A percentile compares a stretch with the other conserved stretches of the same genome.
Conservation (phyloP, 2,113 vertebrate genomes). For the Conger conger region DNA sequence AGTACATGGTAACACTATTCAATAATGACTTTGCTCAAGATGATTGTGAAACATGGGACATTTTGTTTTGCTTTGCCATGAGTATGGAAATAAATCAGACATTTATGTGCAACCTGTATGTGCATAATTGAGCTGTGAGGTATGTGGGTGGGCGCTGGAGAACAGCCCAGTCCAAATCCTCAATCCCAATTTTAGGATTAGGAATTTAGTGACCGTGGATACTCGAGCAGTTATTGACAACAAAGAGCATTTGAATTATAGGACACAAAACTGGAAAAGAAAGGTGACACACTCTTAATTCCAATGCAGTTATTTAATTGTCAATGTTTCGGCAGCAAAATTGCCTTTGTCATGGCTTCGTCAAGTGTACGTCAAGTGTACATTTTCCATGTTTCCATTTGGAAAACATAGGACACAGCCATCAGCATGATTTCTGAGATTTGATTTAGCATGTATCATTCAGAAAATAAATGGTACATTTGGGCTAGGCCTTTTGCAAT, state of each 20-base stretch:
- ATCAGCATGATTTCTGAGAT: background rate
- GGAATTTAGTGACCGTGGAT: slow-evolving; percentile 40
- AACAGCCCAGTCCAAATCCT: slow-evolving; percentile 29
- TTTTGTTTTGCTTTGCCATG: background rate
- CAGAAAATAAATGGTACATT: slow-evolving; percentile 17
- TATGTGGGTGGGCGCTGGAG: slow-evolving; percentile 27
- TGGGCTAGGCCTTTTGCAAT: slow-evolving; percentile 26
- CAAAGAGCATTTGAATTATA: slow-evolving; percentile 6
- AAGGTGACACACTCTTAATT: too few species aligned
- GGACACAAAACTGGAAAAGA: too few species aligned
- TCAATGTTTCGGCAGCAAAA: too few species aligned
- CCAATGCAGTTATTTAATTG: too few species aligned
- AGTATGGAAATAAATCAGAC: slow-evolving; percentile 1
- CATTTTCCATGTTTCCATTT: too few species aligned
- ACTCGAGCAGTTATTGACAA: background rate
- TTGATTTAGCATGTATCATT: background rate
- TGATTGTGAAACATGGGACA: background rate
- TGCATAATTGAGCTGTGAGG: slow-evolving; percentile 36
- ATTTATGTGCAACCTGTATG: background rate
- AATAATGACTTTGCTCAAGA: background rate
- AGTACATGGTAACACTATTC: too few species aligned
- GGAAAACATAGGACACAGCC: background rate
- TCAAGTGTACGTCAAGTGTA: too few species aligned
- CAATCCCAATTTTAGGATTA: slow-evolving; percentile 16
- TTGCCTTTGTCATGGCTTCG: too few species aligned